Evolutionary conservation across 2,113 vertebrate species (phyloP).

Genomic region (Strigops habroptila): DNA sequence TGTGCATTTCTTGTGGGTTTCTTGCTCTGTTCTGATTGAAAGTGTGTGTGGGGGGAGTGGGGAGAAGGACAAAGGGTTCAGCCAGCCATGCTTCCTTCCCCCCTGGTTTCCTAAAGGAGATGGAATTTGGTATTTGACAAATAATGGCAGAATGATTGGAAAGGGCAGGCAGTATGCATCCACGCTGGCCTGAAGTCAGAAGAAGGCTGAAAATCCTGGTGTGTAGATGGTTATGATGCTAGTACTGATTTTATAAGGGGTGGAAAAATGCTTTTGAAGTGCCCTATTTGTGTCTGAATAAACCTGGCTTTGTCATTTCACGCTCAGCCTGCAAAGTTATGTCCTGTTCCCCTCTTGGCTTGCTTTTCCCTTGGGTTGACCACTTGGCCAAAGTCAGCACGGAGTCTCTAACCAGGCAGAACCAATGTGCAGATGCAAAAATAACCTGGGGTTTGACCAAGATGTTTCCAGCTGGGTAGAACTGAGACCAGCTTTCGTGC

Average conservation of each 20-base stretch:
- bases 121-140: constrained; percentile 36
- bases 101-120: background rate
- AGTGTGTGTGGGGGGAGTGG: background rate
- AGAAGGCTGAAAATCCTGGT: background rate
- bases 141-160: background rate
- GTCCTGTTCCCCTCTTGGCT: constrained; percentile 35
- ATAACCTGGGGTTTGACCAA: constrained; percentile 27
- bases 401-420: background rate
- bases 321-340: constrained; percentile 4
- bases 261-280: constrained; percentile 34
- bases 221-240: background rate
- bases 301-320: constrained; percentile 31
- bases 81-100: background rate
- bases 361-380: constrained; percentile 9
- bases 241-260: background rate
- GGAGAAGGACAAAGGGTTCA: constrained; percentile 36
- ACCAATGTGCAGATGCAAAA: background rate
- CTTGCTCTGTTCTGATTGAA: constrained; percentile 12
- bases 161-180: background rate
- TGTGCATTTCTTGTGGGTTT: constrained; percentile 46
- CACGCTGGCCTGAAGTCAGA: background rate
- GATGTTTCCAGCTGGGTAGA: background rate
- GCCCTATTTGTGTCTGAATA: constrained; percentile 16
- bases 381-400: constrained; percentile 12
- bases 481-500: background rate